These are phyloP conservation scores for Epinephelus awoara DNA, from an alignment of 2,797 vertebrate genomes.

Conservation along the genomic window DNA sequence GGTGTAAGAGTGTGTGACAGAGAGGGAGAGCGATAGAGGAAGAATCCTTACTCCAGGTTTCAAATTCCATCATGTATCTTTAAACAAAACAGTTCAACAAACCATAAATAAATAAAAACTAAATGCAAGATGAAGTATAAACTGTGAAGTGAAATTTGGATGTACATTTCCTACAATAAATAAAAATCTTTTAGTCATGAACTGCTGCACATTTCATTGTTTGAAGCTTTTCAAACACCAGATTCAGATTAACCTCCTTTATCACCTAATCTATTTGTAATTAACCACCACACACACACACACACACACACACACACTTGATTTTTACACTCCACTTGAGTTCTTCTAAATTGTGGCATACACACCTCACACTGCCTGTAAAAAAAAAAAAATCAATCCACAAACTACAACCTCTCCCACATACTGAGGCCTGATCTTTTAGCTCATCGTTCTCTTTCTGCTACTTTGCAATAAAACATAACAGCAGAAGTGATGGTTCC, in stretches of 20 bases:
- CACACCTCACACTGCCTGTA: slow-evolving; percentile 4
- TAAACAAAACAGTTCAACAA: background rate
- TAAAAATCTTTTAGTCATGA: background rate
- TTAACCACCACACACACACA: background rate
- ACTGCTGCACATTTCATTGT: background rate
- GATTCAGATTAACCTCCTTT: background rate
- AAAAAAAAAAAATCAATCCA: background rate
- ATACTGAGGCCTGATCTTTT: slow-evolving; percentile 23
- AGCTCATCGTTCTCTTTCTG: slow-evolving; percentile 4
- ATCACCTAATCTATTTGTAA: background rate
- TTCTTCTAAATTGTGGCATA: background rate
- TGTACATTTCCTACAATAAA: background rate
- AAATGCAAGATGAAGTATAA: background rate
- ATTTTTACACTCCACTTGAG: slow-evolving; percentile 1
- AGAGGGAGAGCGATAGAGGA: background rate
- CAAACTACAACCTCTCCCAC: background rate
- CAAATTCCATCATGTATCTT: background rate
- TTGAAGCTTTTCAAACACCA: background rate
- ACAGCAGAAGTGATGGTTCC: background rate
- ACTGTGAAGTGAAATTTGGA: background rate
- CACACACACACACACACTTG: background rate
- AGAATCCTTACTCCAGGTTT: slow-evolving; percentile 15
- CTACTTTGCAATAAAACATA: slow-evolving; percentile 26
- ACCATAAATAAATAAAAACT: background rate
- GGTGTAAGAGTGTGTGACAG: slow-evolving; percentile 10